Percentiles rank a stretch among this genome's conserved stretches.
phyloP scores from a whole-genome alignment of 92 coral and sea anemone species.

The Epizoanthus scotinus region DNA sequence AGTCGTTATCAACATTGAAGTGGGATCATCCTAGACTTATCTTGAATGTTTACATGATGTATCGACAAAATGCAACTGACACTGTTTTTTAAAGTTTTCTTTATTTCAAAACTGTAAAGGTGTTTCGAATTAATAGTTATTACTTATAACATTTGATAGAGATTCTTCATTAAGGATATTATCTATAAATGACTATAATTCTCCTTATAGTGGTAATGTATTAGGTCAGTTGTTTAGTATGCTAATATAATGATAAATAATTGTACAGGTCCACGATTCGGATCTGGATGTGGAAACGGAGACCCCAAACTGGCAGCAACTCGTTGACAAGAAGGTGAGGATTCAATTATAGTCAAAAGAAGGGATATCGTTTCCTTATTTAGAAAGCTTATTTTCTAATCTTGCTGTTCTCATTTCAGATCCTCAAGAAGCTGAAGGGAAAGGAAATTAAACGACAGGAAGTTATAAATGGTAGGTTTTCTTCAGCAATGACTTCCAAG shows the following conservation, averaged over 20 bases:
- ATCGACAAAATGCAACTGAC: no score
- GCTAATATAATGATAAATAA: background rate
- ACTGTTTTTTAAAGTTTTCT: no score
- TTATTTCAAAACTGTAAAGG: no score
- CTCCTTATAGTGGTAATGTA: background rate
- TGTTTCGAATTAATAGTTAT: no score
- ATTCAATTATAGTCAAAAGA: background rate
- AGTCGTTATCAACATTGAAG: no score
- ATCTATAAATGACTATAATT: no score
- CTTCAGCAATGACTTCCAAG: no score
- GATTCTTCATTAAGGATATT: no score
- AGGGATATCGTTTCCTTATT: background rate
- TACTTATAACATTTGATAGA: no score
- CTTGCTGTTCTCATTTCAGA: conserved; percentile 46
- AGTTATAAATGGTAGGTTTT: conserved; percentile 82
- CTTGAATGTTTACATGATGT: no score
- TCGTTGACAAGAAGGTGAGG: conserved; percentile 80
- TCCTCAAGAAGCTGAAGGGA: conserved; percentile 69
- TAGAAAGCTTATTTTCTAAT: background rate
- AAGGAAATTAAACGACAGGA: conserved; percentile 95
- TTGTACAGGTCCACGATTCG: conserved; percentile 66
- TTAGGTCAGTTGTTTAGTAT: background rate
- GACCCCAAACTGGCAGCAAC: conserved; percentile 85
- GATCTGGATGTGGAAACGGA: conserved; percentile 89
- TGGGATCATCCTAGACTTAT: no score